Percentiles rank a stretch among this genome's conserved stretches.
phyloP scores from a whole-genome alignment of 2,888 invertebrate species.

The Molorchus minor region DNA sequence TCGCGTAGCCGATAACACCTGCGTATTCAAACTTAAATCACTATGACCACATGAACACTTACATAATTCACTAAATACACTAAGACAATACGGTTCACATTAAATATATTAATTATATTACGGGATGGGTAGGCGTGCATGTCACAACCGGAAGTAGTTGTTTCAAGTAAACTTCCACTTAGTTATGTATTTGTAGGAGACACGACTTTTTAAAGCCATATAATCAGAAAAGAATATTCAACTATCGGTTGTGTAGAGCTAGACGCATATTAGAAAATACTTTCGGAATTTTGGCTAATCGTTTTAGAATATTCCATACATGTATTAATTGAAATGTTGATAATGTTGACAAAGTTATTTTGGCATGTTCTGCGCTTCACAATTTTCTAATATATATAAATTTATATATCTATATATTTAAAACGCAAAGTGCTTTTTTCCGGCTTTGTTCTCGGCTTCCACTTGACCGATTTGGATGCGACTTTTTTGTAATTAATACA shows the following conservation, averaged over 20 bases:
- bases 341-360: background rate
- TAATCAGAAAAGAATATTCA: conserved; percentile 26
- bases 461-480: too few relatives aligned
- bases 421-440: too few relatives aligned
- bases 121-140: background rate
- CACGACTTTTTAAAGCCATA: conserved; percentile 29
- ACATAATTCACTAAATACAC: too few relatives aligned
- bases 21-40: too few relatives aligned
- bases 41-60: too few relatives aligned
- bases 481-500: too few relatives aligned
- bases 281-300: background rate
- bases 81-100: too few relatives aligned
- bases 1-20: too few relatives aligned
- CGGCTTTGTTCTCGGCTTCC: too few relatives aligned
- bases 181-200: conserved; percentile 26
- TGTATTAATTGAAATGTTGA: background rate
- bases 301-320: background rate
- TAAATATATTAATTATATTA: background rate
- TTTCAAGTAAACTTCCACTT: background rate
- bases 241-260: conserved; percentile 1
- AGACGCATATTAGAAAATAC: background rate
- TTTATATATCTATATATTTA: too few relatives aligned
- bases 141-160: background rate
- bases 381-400: background rate
- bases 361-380: background rate